phyloP scores from a whole-genome alignment of 2,797 vertebrate species.

The Sebastes minor region DNA sequence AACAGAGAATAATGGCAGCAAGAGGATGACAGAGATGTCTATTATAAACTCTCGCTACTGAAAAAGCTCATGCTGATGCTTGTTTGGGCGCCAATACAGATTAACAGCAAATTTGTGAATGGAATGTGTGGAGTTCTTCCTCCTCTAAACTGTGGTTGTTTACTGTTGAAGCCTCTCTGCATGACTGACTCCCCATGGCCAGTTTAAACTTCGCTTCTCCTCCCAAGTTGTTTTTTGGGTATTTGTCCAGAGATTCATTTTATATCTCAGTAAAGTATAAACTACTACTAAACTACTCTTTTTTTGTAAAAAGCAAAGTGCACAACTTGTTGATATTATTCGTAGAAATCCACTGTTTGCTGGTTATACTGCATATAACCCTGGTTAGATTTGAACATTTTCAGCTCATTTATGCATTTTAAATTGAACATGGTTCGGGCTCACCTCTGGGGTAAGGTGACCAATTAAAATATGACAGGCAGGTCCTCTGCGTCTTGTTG shows the following conservation, averaged over 20 bases:
- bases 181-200: not conserved
- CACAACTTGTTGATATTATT: not conserved
- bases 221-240: not conserved
- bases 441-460: too few species aligned
- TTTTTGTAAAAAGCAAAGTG: not conserved
- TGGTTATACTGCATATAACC: not conserved
- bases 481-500: too few species aligned
- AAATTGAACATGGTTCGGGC: not conserved
- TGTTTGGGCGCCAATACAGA: not conserved
- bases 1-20: not conserved
- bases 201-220: not conserved
- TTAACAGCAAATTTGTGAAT: too few species aligned
- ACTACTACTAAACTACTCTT: not conserved
- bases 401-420: not conserved
- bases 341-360: not conserved
- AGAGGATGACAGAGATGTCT: not conserved
- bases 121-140: too few species aligned
- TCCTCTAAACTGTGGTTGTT: not conserved
- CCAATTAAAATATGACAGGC: too few species aligned
- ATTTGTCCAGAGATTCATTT: not conserved
- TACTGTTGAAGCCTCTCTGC: not conserved
- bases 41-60: not conserved
- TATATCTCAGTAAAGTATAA: not conserved
- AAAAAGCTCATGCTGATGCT: not conserved
- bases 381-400: not conserved